These are phyloP conservation scores for Odontophorus gujanensis DNA, from an alignment of 2,113 vertebrate genomes.

Conservation along the genomic window DNA sequence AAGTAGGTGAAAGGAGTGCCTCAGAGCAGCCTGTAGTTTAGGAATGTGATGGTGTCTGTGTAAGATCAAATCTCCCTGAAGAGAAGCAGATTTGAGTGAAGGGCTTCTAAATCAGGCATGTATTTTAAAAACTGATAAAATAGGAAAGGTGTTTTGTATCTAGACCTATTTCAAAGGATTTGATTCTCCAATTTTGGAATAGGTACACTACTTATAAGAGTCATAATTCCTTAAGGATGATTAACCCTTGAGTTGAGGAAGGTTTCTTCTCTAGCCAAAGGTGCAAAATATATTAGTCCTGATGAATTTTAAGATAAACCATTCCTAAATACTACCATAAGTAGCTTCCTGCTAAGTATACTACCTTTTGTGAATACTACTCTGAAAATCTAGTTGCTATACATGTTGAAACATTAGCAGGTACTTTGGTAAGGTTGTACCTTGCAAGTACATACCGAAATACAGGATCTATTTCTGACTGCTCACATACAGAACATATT, in stretches of 20 bases:
- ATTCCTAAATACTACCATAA: neutral
- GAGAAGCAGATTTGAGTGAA: neutral
- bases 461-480: neutral
- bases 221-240: neutral
- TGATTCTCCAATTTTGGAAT: neutral
- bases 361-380: neutral
- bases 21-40: neutral
- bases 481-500: neutral
- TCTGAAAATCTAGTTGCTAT: neutral
- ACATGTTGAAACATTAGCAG: neutral
- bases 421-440: neutral
- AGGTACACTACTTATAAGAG: neutral
- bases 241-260: neutral
- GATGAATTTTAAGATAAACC: neutral
- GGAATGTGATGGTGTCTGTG: neutral
- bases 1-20: neutral
- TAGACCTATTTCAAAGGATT: neutral
- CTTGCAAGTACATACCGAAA: neutral
- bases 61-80: neutral
- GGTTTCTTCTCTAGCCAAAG: neutral
- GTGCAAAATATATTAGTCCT: neutral
- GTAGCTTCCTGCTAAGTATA: neutral
- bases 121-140: neutral
- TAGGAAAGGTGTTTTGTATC: neutral
- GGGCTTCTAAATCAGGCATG: neutral